These are phyloP conservation scores for Drosophila murphyi DNA, from an alignment of 1,140 invertebrate species.

Conservation along the genomic window DNA sequence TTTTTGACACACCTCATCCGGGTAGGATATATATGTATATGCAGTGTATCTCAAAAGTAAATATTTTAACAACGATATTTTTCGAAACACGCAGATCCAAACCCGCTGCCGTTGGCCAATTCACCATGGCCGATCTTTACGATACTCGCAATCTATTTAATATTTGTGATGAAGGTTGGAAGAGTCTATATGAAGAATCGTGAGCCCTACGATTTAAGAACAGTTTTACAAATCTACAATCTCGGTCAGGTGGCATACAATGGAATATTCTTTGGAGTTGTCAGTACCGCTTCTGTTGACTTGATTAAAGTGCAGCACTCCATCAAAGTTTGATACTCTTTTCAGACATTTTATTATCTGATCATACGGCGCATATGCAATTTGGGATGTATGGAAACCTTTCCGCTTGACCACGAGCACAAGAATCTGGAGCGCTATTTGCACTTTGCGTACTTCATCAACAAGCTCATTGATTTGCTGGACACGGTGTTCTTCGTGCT, in stretches of 20 bases:
- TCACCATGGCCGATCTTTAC: constrained; percentile 54
- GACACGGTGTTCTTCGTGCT: constrained; percentile 94
- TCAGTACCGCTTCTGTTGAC: constrained; percentile 27
- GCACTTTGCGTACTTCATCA: constrained; percentile 55
- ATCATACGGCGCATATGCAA: constrained; percentile 49
- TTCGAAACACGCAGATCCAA: constrained; percentile 44
- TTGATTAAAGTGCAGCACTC: not conserved
- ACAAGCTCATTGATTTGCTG: constrained; percentile 86
- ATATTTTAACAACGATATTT: not conserved
- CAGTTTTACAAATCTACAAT: constrained; percentile 50
- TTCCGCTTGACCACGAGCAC: constrained; percentile 49
- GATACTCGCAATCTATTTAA: constrained; percentile 43
- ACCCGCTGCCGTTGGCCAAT: constrained; percentile 39
- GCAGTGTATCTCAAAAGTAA: not conserved
- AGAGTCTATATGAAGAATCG: constrained; percentile 57
- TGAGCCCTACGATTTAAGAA: constrained; percentile 53
- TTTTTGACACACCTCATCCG: constrained; percentile 46
- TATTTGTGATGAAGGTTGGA: constrained; percentile 66
- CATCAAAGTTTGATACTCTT: not conserved
- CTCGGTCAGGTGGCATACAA: constrained; percentile 58
- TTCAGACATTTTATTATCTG: constrained; percentile 60
- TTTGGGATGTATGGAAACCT: constrained; percentile 54
- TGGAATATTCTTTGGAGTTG: constrained; percentile 40
- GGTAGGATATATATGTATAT: constrained; percentile 25
- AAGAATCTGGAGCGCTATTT: constrained; percentile 54